Conservation (phyloP, 2,113 vertebrate species). For the Cynopterus brachyotis region DNA sequence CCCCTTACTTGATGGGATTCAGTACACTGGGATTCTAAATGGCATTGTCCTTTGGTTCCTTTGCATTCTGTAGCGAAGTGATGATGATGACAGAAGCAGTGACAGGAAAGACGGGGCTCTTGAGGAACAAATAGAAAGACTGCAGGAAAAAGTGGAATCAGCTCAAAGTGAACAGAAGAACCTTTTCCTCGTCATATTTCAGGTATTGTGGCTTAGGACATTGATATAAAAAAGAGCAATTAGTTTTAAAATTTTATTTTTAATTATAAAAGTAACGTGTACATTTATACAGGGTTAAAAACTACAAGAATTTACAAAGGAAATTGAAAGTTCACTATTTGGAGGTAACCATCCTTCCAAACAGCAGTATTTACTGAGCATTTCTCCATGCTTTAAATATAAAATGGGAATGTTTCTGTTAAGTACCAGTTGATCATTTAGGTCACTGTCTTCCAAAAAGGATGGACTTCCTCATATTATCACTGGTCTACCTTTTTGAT, state of each 20-base stretch:
- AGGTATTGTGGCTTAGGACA: constrained; percentile 83
- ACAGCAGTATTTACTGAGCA: neutral
- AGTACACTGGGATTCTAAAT: neutral
- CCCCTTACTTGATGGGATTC: neutral
- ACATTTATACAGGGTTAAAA: constrained; percentile 3
- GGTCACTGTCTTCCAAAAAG: neutral
- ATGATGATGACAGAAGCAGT: constrained; percentile 93
- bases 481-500: neutral
- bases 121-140: constrained; percentile 95
- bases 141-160: constrained; percentile 97
- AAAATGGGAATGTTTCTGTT: neutral
- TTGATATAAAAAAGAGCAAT: neutral
- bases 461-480: neutral
- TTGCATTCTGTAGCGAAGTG: constrained; percentile 87
- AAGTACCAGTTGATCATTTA: neutral
- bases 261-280: neutral
- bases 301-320: neutral
- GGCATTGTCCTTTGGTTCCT: neutral
- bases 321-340: neutral
- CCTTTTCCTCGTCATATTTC: constrained; percentile 95
- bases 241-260: neutral
- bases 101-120: constrained; percentile 95
- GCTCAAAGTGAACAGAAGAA: constrained; percentile 99
- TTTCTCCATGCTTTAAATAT: neutral
- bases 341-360: neutral